Conservation (phyloP, 2,888 invertebrate species). For the Cetonia aurata region DNA sequence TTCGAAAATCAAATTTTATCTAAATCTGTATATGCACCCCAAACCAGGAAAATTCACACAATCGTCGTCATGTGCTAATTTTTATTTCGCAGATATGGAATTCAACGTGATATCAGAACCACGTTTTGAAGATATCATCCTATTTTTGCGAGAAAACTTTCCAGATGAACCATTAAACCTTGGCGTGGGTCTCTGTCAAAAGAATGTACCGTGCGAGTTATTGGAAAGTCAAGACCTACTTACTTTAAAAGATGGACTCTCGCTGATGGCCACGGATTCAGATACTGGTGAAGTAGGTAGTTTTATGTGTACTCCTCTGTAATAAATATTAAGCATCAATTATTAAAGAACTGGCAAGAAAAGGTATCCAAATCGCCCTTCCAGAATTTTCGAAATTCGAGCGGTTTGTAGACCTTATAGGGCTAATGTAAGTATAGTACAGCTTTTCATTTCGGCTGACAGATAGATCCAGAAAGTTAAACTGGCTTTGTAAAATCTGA, state of each 20-base stretch:
- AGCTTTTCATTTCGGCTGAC: no score
- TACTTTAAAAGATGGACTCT: constrained; percentile 81
- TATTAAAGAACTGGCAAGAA: no score
- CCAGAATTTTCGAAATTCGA: no score
- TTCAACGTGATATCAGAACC: constrained; percentile 67
- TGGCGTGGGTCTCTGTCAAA: constrained; percentile 79
- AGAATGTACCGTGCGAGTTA: constrained; percentile 78
- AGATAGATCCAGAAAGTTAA: no score
- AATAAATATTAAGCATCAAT: no score
- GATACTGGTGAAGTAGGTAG: constrained; percentile 73
- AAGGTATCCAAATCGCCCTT: no score
- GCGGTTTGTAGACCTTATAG: no score
- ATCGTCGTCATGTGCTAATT: neutral
- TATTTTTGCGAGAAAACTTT: constrained; percentile 80
- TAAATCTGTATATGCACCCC: no score
- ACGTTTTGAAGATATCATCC: constrained; percentile 74
- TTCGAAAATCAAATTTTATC: neutral
- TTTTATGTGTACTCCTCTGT: neutral
- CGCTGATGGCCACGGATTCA: constrained; percentile 75
- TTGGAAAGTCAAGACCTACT: constrained; percentile 79
- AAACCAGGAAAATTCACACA: neutral
- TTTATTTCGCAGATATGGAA: constrained; percentile 60
- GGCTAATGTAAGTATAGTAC: no score
- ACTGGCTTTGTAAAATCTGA: no score
- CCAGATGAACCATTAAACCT: constrained; percentile 87